These are phyloP conservation scores for Xanthia icteritia DNA, from an alignment of 2,888 invertebrate species.

Conservation along the genomic window DNA sequence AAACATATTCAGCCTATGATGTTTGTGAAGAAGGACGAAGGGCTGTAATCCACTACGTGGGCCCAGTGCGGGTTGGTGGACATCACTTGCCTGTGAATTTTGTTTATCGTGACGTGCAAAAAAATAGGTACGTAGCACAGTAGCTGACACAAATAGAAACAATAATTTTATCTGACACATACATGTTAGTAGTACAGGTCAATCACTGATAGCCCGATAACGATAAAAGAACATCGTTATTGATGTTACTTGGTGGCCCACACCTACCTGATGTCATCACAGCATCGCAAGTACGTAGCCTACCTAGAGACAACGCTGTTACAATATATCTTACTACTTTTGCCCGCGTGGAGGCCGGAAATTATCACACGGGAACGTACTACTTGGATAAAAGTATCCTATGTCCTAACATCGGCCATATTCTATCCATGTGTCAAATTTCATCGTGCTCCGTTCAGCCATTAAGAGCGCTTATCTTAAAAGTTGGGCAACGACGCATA, in stretches of 20 bases:
- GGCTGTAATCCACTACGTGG: neutral
- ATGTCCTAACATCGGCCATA: neutral
- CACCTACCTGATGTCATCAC: neutral
- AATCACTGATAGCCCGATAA: constrained; percentile 42
- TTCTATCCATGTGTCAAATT: no score
- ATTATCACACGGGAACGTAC: neutral
- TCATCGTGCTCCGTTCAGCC: neutral
- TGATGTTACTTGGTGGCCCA: neutral
- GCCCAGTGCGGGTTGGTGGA: neutral
- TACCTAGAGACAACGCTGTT: neutral
- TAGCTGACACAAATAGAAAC: constrained; percentile 27
- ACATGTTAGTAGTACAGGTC: constrained; percentile 46
- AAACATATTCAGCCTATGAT: no score
- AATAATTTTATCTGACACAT: constrained; percentile 33
- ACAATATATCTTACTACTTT: neutral
- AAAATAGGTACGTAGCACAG: constrained; percentile 22
- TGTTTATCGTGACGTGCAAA: neutral
- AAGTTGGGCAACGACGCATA: no score
- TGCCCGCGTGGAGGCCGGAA: neutral
- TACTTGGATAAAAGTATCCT: no score
- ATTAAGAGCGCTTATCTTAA: neutral
- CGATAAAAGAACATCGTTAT: constrained; percentile 5
- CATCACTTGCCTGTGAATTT: neutral
- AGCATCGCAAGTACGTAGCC: neutral
- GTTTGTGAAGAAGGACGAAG: no score